Conservation (phyloP, 2,888 invertebrate genomes). For the Drepanosiphum platanoidis region DNA sequence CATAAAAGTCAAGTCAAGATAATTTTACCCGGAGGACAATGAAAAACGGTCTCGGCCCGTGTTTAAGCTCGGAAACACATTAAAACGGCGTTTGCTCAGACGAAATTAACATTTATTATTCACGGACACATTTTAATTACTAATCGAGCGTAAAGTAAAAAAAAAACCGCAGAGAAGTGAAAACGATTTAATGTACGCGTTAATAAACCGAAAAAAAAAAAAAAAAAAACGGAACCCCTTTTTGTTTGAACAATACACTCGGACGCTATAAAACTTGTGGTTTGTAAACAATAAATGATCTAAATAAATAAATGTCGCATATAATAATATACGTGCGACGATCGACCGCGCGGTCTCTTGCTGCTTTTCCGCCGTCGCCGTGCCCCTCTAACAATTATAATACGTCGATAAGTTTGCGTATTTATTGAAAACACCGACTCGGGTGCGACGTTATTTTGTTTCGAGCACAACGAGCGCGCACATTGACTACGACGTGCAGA, state of each 20-base stretch:
- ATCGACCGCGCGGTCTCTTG: too few relatives aligned
- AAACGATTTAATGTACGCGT: background rate
- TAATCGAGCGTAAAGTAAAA: conserved; percentile 15
- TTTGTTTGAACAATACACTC: background rate
- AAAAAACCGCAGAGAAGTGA: background rate
- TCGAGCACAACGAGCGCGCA: too few relatives aligned
- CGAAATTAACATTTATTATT: conserved; percentile 41
- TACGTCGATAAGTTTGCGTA: too few relatives aligned
- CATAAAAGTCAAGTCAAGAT: conserved; percentile 24
- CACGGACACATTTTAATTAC: conserved; percentile 29
- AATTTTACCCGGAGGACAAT: conserved; percentile 46
- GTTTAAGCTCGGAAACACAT: background rate
- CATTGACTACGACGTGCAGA: too few relatives aligned
- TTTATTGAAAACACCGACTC: too few relatives aligned
- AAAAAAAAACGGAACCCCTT: background rate
- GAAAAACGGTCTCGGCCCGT: conserved; percentile 16
- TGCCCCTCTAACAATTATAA: too few relatives aligned
- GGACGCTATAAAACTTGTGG: background rate
- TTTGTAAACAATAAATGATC: background rate
- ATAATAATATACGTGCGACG: too few relatives aligned
- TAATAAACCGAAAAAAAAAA: background rate
- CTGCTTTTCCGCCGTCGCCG: too few relatives aligned
- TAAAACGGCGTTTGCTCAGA: conserved; percentile 39
- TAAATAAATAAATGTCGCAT: too few relatives aligned
- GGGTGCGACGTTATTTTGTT: too few relatives aligned